phyloP scores from a whole-genome alignment of 1,140 invertebrate genomes.

The Plutomurus gul region DNA sequence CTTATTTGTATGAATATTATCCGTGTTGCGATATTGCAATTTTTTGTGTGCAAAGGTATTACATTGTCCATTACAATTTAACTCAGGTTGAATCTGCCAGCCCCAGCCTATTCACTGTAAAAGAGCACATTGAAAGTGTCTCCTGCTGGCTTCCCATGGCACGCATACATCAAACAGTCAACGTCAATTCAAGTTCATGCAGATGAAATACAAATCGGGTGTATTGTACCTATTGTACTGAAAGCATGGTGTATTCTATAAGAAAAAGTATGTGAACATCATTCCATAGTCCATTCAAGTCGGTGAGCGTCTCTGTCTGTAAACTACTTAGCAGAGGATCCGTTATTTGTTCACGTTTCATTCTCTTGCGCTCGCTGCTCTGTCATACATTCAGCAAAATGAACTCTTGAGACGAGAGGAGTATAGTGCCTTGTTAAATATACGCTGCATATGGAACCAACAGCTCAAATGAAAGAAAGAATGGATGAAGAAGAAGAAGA shows the following conservation, averaged over 20 bases:
- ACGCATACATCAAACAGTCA: neutral
- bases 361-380: too few relatives aligned
- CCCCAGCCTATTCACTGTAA: too few relatives aligned
- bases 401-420: neutral
- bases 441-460: neutral
- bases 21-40: too few relatives aligned
- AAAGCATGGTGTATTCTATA: neutral
- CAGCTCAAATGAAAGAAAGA: neutral
- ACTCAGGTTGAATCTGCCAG: too few relatives aligned
- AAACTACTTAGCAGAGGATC: constrained; percentile 1
- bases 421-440: neutral
- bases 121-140: too few relatives aligned
- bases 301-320: neutral
- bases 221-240: neutral
- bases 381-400: neutral
- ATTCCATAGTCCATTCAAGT: neutral
- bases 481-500: neutral
- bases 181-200: neutral
- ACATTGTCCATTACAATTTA: too few relatives aligned
- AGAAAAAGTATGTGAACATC: neutral
- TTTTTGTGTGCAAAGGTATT: too few relatives aligned
- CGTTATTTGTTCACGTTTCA: neutral
- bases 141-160: constrained; percentile 1
- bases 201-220: constrained; percentile 1
- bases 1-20: too few relatives aligned